Conservation (phyloP, 2,888 invertebrate species). For the Torymus texanus region DNA sequence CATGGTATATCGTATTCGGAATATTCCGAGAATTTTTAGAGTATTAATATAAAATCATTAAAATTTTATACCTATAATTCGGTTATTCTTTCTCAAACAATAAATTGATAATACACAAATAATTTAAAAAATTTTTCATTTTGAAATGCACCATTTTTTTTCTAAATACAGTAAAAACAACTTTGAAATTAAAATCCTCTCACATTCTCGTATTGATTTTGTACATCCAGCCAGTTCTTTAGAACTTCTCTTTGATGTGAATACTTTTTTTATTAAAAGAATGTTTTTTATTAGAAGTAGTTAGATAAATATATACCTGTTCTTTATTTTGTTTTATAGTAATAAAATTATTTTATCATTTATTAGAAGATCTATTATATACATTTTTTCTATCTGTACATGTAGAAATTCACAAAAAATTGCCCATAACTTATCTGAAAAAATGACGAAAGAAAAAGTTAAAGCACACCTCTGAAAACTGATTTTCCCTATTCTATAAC, state of each 20-base stretch:
- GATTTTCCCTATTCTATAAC: too few species aligned
- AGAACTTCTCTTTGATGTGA: slow-evolving; percentile 25
- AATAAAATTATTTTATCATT: too few species aligned
- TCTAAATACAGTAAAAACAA: slow-evolving; percentile 17
- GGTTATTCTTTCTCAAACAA: background rate
- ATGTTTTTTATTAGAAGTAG: background rate
- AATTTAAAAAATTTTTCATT: background rate
- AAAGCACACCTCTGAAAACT: too few species aligned
- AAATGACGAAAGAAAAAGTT: too few species aligned
- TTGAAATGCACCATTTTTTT: slow-evolving; percentile 14
- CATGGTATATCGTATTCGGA: too few species aligned
- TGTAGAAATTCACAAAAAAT: too few species aligned
- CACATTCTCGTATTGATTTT: slow-evolving; percentile 47
- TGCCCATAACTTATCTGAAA: too few species aligned
- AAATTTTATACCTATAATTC: background rate
- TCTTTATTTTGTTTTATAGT: too few species aligned
- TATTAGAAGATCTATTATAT: too few species aligned
- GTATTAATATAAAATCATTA: background rate
- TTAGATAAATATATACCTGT: too few species aligned
- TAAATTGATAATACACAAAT: background rate
- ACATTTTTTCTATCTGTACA: too few species aligned
- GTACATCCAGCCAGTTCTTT: slow-evolving; percentile 34
- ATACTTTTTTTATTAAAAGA: slow-evolving; percentile 8
- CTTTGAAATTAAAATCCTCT: slow-evolving; percentile 38
- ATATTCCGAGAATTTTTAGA: slow-evolving; percentile 1